A percentile compares a stretch with the other conserved stretches of the same genome.
Conservation (phyloP, 37 sponge, comb jelly and placozoan genomes). For the Bolinopsis microptera region DNA sequence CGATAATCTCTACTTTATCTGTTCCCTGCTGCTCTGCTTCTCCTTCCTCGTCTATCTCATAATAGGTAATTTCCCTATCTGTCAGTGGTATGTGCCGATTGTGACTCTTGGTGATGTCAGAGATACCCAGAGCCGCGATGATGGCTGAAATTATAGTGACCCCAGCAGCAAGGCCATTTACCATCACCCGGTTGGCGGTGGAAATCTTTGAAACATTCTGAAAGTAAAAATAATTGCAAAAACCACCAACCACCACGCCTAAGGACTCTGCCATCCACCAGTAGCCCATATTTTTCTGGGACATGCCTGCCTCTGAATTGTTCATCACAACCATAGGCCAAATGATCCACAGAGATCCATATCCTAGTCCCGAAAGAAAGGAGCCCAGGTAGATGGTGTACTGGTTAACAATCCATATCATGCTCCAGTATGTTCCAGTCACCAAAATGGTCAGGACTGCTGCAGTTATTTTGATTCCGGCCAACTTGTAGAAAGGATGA, state of each 20-base stretch:
- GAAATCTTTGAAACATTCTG: neutral
- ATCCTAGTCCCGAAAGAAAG: neutral
- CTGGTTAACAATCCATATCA: constrained; percentile 32
- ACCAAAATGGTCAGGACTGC: neutral
- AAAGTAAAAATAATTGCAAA: neutral
- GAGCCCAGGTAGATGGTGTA: neutral
- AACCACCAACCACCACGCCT: neutral
- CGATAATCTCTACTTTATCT: neutral
- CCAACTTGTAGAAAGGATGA: constrained; percentile 1
- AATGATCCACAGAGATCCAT: neutral
- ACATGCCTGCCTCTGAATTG: neutral
- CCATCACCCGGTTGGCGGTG: neutral
- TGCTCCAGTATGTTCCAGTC: neutral
- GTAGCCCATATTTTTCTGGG: neutral
- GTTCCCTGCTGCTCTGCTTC: neutral
- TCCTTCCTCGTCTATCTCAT: neutral
- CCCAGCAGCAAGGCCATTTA: neutral
- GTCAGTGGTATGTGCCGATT: neutral
- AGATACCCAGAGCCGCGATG: neutral
- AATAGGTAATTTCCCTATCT: neutral
- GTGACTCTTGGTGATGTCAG: neutral
- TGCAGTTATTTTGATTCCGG: neutral
- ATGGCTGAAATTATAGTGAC: neutral
- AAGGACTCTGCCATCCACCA: neutral
- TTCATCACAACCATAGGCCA: constrained; percentile 2